Conservation (phyloP, 2,797 vertebrate species). For the Helicolenus hilgendorfi region DNA sequence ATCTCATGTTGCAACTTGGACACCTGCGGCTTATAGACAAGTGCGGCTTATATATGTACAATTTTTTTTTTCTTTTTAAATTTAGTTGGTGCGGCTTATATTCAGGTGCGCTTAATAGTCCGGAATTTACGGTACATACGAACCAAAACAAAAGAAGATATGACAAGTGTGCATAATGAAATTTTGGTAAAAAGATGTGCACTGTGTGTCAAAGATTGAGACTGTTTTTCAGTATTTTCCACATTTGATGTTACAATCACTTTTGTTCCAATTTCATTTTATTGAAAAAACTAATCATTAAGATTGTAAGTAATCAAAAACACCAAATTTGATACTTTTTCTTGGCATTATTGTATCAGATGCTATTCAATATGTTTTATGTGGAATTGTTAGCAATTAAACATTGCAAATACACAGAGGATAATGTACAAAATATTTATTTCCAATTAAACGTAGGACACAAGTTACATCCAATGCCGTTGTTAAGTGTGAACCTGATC, state of each 20-base stretch:
- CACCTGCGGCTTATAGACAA: too few relatives aligned
- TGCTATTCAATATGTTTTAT: background rate
- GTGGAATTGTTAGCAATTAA: background rate
- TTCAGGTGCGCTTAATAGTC: too few relatives aligned
- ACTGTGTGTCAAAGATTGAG: constrained; percentile 8
- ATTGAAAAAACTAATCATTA: constrained; percentile 29
- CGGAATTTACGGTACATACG: too few relatives aligned
- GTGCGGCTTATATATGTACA: too few relatives aligned
- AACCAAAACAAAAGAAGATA: background rate
- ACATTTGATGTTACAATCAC: background rate
- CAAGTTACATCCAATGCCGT: background rate
- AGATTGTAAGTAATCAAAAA: background rate
- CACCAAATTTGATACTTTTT: background rate
- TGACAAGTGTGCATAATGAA: constrained; percentile 37
- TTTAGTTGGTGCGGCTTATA: too few relatives aligned
- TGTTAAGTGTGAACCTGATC: background rate
- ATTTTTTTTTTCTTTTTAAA: too few relatives aligned
- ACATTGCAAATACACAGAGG: background rate
- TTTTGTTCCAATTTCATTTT: background rate
- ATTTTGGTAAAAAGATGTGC: constrained; percentile 62
- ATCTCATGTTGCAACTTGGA: too few relatives aligned
- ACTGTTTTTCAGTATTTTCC: background rate
- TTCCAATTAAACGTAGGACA: background rate
- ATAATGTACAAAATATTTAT: constrained; percentile 7
- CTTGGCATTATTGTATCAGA: background rate